These are phyloP conservation scores for Empidonax traillii DNA, from an alignment of 2,113 vertebrate genomes.

Conservation along the genomic window DNA sequence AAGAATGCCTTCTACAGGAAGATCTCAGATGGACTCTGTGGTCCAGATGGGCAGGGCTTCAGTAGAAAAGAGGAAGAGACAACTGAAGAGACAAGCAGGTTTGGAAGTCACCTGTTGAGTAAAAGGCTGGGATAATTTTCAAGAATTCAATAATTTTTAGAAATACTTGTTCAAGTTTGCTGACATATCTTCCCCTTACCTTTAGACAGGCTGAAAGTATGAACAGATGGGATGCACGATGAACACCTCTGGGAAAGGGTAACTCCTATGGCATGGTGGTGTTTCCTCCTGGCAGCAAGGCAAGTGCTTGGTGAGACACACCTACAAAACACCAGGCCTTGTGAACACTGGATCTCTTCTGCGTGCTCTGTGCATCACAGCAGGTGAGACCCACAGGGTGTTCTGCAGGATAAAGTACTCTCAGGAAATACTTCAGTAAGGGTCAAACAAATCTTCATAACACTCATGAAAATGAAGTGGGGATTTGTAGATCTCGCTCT, in stretches of 20 bases:
- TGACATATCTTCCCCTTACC: background rate
- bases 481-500: slow-evolving; percentile 19
- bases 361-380: background rate
- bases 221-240: background rate
- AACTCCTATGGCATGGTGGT: too few species aligned
- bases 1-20: background rate
- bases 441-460: slow-evolving; percentile 16
- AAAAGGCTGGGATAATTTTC: background rate
- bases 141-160: background rate
- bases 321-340: background rate
- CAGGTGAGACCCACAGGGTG: background rate
- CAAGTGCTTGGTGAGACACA: background rate
- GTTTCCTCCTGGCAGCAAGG: background rate
- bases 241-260: background rate
- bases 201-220: background rate
- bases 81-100: background rate
- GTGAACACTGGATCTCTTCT: background rate
- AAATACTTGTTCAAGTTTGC: background rate
- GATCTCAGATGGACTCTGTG: background rate
- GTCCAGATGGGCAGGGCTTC: background rate
- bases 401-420: background rate
- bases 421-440: background rate
- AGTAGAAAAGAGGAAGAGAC: background rate
- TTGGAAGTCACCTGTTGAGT: background rate
- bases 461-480: slow-evolving; percentile 41